Evolutionary conservation across 2,888 invertebrate genomes (phyloP), one percentile per base, ranked within the genome.

Genomic region (Vanessa cardui): DNA sequence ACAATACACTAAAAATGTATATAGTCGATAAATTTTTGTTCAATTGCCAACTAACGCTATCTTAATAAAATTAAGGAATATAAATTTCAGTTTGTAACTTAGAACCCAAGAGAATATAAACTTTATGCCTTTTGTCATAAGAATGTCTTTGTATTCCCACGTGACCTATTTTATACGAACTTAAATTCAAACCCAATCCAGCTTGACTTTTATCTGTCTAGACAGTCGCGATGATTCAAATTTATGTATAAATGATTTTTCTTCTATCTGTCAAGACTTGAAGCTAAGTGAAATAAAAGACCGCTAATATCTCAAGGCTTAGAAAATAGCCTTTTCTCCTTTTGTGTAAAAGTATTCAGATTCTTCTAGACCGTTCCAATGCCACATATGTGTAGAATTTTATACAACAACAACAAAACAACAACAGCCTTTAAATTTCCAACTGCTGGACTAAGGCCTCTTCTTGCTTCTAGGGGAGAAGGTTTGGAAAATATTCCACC

Each of bases 151-250:
- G 7, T 56, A 44, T 21, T 58, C 58, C 33, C 39, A 58, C 12
- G 44, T 58, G 52, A 54, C 52, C 31, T 31, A 54, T 54, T 54
- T 54, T 54, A 58, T 39, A 18, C 44, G 21, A 12, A 44, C 44
- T 58, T 60, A 9, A 26, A 31, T 21, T 47, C 16, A 16, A 54
- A 54, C 46, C 31, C 60, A 60, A 60, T 60, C 31, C 7, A n/a
- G 33, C 15, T n/a, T 60, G 33, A 60, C 49, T 15, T 60, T 60
- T 60, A 60, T 60, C 47, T 60, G 60, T 60, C 60, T 60, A 60
- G 60, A 60, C 60, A 54, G 52, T 31, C 52, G 52, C 21, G 26
- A 54, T 54, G 52, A 54, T 54, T 54, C 8, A 16, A 54, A 54
- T 54, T 54, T 54, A 54, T 54, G 16, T 54, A 26, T 26, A 54